Evolutionary conservation across 2,888 invertebrate genomes (phyloP).

Genomic region (Eupithecia inturbata): DNA sequence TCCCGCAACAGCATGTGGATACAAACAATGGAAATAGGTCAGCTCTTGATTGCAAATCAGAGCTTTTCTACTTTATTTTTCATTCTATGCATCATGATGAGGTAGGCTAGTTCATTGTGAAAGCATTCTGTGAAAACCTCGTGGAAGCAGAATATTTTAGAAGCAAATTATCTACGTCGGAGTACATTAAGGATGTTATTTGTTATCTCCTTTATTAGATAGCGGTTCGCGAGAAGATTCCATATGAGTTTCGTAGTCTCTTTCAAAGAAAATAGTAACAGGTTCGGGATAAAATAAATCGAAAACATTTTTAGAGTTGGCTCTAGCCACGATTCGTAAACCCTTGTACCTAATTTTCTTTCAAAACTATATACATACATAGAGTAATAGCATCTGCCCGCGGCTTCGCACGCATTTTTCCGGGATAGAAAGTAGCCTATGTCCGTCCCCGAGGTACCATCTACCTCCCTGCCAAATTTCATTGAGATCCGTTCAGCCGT

Average conservation of each 20-base stretch:
- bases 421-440: no score
- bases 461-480: no score
- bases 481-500: no score
- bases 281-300: background rate
- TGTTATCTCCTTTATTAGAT: background rate
- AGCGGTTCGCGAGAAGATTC: background rate
- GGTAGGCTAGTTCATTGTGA: background rate
- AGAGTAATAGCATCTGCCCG: no score
- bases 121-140: background rate
- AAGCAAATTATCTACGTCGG: background rate
- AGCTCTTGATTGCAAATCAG: slow-evolving; percentile 23
- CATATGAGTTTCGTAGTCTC: background rate
- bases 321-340: background rate
- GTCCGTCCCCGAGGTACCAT: no score
- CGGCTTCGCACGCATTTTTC: no score
- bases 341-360: no score
- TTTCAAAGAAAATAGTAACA: background rate
- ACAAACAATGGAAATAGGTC: slow-evolving; percentile 26
- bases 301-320: background rate
- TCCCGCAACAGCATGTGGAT: slow-evolving; percentile 33
- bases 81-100: slow-evolving; percentile 9
- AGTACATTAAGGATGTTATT: background rate
- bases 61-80: slow-evolving; percentile 6
- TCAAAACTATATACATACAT: no score
- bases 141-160: background rate